Evolutionary conservation across 2,888 invertebrate genomes (phyloP).

Genomic region (Athalia circularis): DNA sequence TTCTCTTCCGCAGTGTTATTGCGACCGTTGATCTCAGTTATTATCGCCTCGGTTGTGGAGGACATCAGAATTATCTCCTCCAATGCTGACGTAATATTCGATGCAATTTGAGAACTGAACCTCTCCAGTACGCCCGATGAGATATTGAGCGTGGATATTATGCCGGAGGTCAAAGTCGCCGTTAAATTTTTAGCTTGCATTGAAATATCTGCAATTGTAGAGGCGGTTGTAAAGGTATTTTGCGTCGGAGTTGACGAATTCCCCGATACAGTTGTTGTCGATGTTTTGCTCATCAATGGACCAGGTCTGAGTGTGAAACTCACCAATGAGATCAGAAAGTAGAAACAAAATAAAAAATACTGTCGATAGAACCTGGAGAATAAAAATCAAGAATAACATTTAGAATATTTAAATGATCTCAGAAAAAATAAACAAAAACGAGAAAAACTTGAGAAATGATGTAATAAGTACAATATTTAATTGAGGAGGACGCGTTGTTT

Average conservation of each 20-base stretch:
- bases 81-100: conserved; percentile 61
- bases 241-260: conserved; percentile 46
- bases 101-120: conserved; percentile 59
- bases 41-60: conserved; percentile 13
- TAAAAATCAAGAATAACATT: background rate
- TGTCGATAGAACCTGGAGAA: conserved; percentile 90
- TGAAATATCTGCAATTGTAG: conserved; percentile 52
- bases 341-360: conserved; percentile 92
- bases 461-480: conserved; percentile 10
- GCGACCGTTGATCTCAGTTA: conserved; percentile 15
- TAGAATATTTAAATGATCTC: background rate
- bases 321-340: conserved; percentile 91
- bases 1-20: background rate
- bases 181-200: conserved; percentile 59
- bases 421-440: background rate
- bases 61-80: conserved; percentile 52
- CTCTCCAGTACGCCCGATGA: conserved; percentile 56
- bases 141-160: conserved; percentile 54
- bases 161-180: conserved; percentile 56
- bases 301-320: conserved; percentile 94
- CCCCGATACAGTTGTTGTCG: background rate
- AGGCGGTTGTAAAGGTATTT: conserved; percentile 43
- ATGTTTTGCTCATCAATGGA: conserved; percentile 72
- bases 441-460: conserved; percentile 2
- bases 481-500: conserved; percentile 27